These are phyloP conservation scores for Taphrorychus bicolor DNA, from an alignment of 2,888 invertebrate genomes.

Conservation along the genomic window DNA sequence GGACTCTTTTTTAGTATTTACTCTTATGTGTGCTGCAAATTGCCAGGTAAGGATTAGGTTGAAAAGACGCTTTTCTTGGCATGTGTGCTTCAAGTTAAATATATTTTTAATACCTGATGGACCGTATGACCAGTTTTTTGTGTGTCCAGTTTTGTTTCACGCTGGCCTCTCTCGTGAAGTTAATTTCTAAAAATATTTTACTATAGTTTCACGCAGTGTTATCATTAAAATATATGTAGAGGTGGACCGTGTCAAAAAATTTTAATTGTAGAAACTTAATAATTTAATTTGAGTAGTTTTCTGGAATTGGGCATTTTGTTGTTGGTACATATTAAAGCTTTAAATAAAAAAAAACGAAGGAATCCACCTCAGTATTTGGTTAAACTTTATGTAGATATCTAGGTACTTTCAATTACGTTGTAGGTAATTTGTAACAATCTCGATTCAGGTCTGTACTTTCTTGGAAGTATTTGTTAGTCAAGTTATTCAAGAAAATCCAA, in stretches of 20 bases:
- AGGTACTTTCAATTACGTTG: too few species aligned
- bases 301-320: too few species aligned
- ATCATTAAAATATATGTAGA: neutral
- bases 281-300: neutral
- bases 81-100: neutral
- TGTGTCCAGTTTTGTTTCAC: neutral
- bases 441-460: too few species aligned
- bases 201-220: neutral
- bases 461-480: too few species aligned
- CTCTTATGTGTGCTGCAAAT: conserved; percentile 26
- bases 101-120: conserved; percentile 2
- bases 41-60: conserved; percentile 26
- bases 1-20: conserved; percentile 44
- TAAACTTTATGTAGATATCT: too few species aligned
- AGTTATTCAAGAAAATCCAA: too few species aligned
- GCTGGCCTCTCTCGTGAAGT: neutral
- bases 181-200: conserved; percentile 14
- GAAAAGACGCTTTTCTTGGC: neutral
- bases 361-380: too few species aligned
- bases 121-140: neutral
- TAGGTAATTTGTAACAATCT: too few species aligned
- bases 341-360: too few species aligned
- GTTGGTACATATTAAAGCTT: too few species aligned
- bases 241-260: neutral
- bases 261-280: neutral